phyloP scores from a whole-genome alignment of 2,797 vertebrate species.

The Eurystomus glaucurus region DNA sequence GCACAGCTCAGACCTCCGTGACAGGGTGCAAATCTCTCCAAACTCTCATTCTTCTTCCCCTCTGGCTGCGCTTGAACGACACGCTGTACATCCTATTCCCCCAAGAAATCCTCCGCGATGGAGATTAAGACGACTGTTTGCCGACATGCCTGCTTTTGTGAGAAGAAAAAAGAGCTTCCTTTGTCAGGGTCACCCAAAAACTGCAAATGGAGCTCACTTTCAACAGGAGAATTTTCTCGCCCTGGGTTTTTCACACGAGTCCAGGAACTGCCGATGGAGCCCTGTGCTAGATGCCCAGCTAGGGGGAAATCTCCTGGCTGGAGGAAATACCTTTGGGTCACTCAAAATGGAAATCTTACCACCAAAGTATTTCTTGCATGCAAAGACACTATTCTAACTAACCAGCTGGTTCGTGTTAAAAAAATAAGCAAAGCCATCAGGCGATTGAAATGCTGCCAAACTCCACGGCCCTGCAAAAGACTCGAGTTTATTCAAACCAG shows the following conservation, averaged over 20 bases:
- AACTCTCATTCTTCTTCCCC: neutral
- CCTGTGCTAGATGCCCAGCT: neutral
- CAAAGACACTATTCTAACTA: neutral
- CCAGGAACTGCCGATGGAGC: neutral
- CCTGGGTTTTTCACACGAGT: neutral
- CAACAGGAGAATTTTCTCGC: neutral
- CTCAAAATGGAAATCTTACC: constrained; percentile 24
- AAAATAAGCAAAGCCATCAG: constrained; percentile 21
- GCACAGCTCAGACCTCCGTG: neutral
- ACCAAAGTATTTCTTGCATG: constrained; percentile 35
- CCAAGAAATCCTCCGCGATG: neutral
- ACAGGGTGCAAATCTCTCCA: constrained; percentile 17
- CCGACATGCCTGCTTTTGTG: neutral
- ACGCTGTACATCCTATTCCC: neutral
- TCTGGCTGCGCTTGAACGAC: neutral
- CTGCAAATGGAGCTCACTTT: neutral
- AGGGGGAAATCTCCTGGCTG: neutral
- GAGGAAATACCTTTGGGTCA: constrained; percentile 49
- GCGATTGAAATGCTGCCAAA: neutral
- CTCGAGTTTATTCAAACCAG: rapidly evolving
- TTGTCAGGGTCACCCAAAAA: neutral
- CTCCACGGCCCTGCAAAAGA: neutral
- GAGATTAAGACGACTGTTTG: neutral
- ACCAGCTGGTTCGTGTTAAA: constrained; percentile 37
- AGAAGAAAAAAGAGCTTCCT: neutral